These are phyloP conservation scores for Bathynomus jamesi DNA, from an alignment of 1,140 invertebrate species.

Conservation along the genomic window DNA sequence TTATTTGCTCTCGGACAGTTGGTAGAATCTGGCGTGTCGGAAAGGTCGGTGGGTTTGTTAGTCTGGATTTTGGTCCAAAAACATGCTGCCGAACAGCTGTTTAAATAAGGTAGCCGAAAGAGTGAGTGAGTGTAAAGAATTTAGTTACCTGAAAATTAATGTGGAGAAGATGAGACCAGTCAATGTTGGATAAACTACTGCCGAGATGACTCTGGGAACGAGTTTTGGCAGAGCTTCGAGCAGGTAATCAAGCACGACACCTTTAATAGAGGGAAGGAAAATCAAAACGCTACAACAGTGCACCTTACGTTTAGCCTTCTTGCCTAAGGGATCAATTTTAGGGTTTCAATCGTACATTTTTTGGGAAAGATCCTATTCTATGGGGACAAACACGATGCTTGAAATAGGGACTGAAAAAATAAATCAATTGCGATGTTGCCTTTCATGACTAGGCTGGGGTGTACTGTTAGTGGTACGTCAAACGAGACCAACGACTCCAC, in stretches of 20 bases:
- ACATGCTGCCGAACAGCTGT: background rate
- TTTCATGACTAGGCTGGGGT: background rate
- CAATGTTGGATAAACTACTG: conserved; percentile 59
- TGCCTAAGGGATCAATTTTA: background rate
- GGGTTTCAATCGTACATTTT: background rate
- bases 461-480: too few species aligned
- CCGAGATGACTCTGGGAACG: conserved; percentile 48
- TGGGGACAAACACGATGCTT: background rate
- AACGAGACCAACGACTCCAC: too few species aligned
- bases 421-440: background rate
- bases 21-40: too few species aligned
- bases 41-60: background rate
- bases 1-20: too few species aligned
- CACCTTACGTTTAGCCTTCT: background rate
- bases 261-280: conserved; percentile 44
- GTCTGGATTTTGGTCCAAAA: background rate
- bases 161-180: conserved; percentile 49
- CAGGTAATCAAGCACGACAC: conserved; percentile 70
- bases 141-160: background rate
- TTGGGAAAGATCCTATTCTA: background rate
- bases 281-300: too few species aligned
- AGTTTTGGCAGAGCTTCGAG: conserved; percentile 54
- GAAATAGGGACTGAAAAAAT: background rate
- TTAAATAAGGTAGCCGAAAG: background rate
- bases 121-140: background rate